Base-by-base conservation (phyloP, 2,113 vertebrate genomes). In the Parotia lawesii region DNA sequence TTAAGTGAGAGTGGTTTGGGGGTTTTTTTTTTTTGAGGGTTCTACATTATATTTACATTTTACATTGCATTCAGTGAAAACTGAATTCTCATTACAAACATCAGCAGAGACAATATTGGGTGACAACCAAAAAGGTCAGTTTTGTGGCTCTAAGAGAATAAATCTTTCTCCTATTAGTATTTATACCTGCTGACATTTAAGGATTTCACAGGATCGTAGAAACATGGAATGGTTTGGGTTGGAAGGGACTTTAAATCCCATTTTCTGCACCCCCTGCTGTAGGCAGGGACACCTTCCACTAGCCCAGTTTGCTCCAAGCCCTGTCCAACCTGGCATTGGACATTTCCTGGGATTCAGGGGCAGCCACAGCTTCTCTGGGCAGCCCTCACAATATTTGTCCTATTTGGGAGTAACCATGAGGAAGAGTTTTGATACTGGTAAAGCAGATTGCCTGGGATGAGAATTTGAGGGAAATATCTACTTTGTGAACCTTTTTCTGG, bases 281-380 rank as follows among this genome's bases (percentile, higher is more conserved):
- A 15, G 25, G 9, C 33, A 76, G 33, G 27, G 45, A 27, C 62
- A 69, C 1, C 27, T 69, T 22, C 14, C 45, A 44, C 37, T 10
- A 0, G 0, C 14, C 22, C 44, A 58, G 27, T 4, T 0, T 31
- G 31, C 31, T 58, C 44, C 83, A 42, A 67, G 21, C 20, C 25
- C 16, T 0, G 0, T 50, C 37, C 53, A 67, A 0, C 33, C 45
- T 60, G 22, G 17, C 17, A 53, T 51, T 4, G 53, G 62, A 7
- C 54, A 76, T 9, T 85, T 0, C 14, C 45, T 67, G 53, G 83
- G 37, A 60, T 69, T 16, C 82, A 66, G 72, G 27, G 37, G 7
- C 31, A 33, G 14, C 27, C 61, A 50, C 53, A 50, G 14, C 53
- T 51, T 3, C 14, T 51, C 37, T 58, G 83, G 44, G 5, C 25